Base-by-base conservation (phyloP, 2,888 invertebrate species). In the Petrophora chlorosata region DNA sequence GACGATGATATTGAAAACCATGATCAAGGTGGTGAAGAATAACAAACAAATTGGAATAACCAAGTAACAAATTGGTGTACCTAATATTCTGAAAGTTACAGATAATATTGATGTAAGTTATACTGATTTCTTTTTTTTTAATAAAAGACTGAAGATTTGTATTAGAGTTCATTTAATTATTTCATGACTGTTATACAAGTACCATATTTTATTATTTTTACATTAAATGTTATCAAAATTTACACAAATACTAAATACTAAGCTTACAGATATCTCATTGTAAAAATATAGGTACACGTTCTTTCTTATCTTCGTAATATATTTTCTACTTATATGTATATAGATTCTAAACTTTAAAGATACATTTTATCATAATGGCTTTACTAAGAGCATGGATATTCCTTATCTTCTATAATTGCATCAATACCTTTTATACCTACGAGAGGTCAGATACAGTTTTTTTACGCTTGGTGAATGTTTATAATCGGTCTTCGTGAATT, bases 271-370 rank as follows among this genome's bases (percentile, higher is more conserved):
- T 82, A 86, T 81, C 73, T 83, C 79, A 79, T 78, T 81, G 80
- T 85, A 87, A 85, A 87, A 87, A 87, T 86, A 86, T 81, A 85
- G 76, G 74, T 82, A 85, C 82, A 80, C 57, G 65, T 73, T 79
- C 64, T 78, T 67, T 71, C 67, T 76, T 75, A 64, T 61, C 59
- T 59, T 70, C 70, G 53, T 67, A 64, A 59, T 65, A 56, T 72
- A 76, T 65, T 62, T 75, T 73, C 68, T 77, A 79, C 50, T 14
- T 10, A 33, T 45, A 47, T 7, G 39, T 22, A 29, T 32, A 38
- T 36, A 47, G 22, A 45, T 45, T 39, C 29, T 41, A 40, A 48
- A 25, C 9, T 3, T 25, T 25, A 10, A 61, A 65, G 56, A 63
- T 60, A 54, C 13, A 22, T 29, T 34, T 17, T 50, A 34, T 51